phyloP scores from a whole-genome alignment of 2,888 invertebrate genomes.

The Molorchus minor region DNA sequence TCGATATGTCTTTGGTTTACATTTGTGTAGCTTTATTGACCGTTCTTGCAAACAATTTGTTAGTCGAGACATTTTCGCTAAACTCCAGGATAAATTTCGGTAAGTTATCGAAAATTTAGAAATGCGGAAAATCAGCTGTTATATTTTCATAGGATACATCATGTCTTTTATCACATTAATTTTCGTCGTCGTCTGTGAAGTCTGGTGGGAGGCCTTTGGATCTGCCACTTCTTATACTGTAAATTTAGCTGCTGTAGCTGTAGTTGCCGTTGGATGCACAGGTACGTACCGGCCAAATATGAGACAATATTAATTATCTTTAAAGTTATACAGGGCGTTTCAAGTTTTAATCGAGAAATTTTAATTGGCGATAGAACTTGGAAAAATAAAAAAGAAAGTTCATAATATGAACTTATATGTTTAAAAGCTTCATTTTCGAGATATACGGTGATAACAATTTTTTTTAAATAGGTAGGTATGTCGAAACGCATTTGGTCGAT shows the following conservation, averaged over 20 bases:
- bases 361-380: too few relatives aligned
- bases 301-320: too few relatives aligned
- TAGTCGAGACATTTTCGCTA: slow-evolving; percentile 83
- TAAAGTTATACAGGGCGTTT: too few relatives aligned
- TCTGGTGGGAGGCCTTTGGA: slow-evolving; percentile 86
- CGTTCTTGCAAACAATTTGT: slow-evolving; percentile 84
- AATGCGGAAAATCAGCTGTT: neutral
- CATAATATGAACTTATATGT: too few relatives aligned
- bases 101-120: slow-evolving; percentile 55
- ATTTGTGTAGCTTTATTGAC: slow-evolving; percentile 90
- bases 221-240: slow-evolving; percentile 82
- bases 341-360: too few relatives aligned
- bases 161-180: slow-evolving; percentile 83
- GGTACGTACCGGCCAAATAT: too few relatives aligned
- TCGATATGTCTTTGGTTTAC: slow-evolving; percentile 93
- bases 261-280: slow-evolving; percentile 89
- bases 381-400: too few relatives aligned
- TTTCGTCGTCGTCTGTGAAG: slow-evolving; percentile 85
- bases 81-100: slow-evolving; percentile 89
- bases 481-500: too few relatives aligned
- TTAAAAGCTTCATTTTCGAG: too few relatives aligned
- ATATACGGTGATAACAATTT: too few relatives aligned
- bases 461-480: too few relatives aligned
- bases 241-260: slow-evolving; percentile 83
- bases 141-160: slow-evolving; percentile 75